Percentiles rank a stretch among this genome's conserved stretches.
Evolutionary conservation across 2,113 vertebrate species (phyloP).

Genomic region (Mobula birostris): DNA sequence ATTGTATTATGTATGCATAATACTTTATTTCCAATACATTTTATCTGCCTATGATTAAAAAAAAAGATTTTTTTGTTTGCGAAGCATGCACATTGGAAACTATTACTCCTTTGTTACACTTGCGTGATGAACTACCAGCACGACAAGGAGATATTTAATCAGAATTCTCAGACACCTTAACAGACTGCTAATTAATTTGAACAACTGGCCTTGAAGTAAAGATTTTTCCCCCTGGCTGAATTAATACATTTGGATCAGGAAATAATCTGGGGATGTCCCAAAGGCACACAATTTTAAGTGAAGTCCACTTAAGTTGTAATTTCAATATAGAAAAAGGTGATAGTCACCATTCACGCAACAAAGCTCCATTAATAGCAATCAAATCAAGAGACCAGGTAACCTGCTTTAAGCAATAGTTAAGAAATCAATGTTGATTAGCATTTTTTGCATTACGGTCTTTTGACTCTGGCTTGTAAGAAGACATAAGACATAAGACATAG

Average conservation of each 20-base stretch:
- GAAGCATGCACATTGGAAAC: background rate
- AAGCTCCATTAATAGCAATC: background rate
- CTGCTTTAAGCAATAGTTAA: background rate
- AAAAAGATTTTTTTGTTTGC: background rate
- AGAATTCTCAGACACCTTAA: background rate
- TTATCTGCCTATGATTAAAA: background rate
- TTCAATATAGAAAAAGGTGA: background rate
- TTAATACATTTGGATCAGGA: background rate
- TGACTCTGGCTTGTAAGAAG: background rate
- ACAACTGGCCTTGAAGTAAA: background rate
- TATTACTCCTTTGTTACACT: background rate
- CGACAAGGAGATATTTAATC: background rate
- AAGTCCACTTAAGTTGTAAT: background rate
- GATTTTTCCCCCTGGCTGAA: background rate
- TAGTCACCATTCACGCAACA: background rate
- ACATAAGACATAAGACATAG: no score
- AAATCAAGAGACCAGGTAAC: background rate
- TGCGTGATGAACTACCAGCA: background rate
- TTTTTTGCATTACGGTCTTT: background rate
- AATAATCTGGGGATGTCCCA: background rate
- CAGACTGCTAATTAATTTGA: background rate
- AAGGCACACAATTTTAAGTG: background rate
- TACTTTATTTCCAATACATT: background rate
- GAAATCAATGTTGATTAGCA: background rate
- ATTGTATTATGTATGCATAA: background rate